A percentile compares a stretch with the other conserved stretches of the same genome.
These are phyloP conservation scores for Torymus tubicola DNA, from an alignment of 2,888 invertebrate genomes.

Conservation along the genomic window DNA sequence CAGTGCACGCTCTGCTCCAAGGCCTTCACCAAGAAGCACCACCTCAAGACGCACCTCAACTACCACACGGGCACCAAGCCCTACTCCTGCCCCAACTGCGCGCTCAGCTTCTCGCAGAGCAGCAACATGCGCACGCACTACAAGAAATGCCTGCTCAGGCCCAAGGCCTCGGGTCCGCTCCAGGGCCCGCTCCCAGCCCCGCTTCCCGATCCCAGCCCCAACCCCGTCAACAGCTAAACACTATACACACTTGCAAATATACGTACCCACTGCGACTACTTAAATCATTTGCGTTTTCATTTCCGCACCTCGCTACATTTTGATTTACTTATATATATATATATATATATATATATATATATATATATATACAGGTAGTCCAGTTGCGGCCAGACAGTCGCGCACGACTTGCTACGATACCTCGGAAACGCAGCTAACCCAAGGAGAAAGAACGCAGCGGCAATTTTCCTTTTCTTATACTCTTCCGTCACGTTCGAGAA, in stretches of 20 bases:
- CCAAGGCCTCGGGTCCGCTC: slow-evolving; percentile 46
- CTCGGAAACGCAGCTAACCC: neutral
- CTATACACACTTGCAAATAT: too few relatives aligned
- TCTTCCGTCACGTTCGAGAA: too few relatives aligned
- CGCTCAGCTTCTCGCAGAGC: slow-evolving; percentile 88
- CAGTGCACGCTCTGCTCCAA: slow-evolving; percentile 83
- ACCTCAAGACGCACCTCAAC: slow-evolving; percentile 89
- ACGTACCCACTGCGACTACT: too few relatives aligned
- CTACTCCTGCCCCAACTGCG: slow-evolving; percentile 85
- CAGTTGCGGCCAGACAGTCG: neutral
- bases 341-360: slow-evolving; percentile 4
- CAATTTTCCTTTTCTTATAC: too few relatives aligned
- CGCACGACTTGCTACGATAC: neutral
- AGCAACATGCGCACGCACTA: slow-evolving; percentile 92
- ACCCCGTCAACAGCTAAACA: neutral
- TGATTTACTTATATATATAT: neutral
- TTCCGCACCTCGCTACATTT: neutral
- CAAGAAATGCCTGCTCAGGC: slow-evolving; percentile 82
- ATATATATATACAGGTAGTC: neutral
- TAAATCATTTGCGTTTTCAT: neutral
- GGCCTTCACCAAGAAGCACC: slow-evolving; percentile 91
- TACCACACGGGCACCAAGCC: slow-evolving; percentile 91
- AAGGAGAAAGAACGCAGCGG: too few relatives aligned
- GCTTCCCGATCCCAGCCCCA: neutral
- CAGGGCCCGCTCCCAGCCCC: neutral